Evolutionary conservation across 1,140 invertebrate species (phyloP).

Genomic region (Trialeurodes vaporariorum): DNA sequence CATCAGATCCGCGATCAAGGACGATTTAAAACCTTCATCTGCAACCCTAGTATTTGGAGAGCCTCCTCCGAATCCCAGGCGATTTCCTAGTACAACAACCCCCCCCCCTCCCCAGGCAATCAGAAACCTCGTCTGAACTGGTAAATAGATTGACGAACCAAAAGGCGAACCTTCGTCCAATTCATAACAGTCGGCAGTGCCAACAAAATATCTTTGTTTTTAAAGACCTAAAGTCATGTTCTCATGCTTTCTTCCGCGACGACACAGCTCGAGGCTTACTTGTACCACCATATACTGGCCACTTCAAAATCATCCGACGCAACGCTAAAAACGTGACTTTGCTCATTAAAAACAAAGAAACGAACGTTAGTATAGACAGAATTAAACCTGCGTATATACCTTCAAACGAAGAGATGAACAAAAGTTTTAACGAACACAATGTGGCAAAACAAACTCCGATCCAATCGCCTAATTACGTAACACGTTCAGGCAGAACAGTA

Average conservation of each 20-base stretch:
- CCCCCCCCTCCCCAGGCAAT: neutral
- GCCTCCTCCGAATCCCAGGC: constrained; percentile 28
- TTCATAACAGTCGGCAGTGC: neutral
- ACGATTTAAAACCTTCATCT: constrained; percentile 26
- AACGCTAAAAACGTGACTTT: constrained; percentile 15
- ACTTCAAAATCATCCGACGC: constrained; percentile 17
- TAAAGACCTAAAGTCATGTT: constrained; percentile 16
- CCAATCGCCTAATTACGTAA: too few species aligned
- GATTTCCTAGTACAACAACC: constrained; percentile 31
- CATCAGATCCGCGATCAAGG: constrained; percentile 26
- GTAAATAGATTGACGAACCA: neutral
- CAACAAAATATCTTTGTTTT: constrained; percentile 16
- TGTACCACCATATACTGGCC: constrained; percentile 19
- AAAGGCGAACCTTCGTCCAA: neutral
- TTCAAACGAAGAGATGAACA: too few species aligned
- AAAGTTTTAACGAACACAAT: too few species aligned
- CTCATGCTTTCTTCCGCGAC: constrained; percentile 22
- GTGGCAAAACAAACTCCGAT: too few species aligned
- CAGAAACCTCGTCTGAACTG: neutral
- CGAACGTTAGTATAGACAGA: constrained; percentile 18
- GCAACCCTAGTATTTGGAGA: constrained; percentile 32
- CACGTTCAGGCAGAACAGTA: too few species aligned
- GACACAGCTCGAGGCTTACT: constrained; percentile 13
- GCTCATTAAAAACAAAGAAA: constrained; percentile 6
- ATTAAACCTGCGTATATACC: constrained; percentile 21